Evolutionary conservation across 2,797 vertebrate genomes (phyloP).

Genomic region (Cetoscarus ocellatus): DNA sequence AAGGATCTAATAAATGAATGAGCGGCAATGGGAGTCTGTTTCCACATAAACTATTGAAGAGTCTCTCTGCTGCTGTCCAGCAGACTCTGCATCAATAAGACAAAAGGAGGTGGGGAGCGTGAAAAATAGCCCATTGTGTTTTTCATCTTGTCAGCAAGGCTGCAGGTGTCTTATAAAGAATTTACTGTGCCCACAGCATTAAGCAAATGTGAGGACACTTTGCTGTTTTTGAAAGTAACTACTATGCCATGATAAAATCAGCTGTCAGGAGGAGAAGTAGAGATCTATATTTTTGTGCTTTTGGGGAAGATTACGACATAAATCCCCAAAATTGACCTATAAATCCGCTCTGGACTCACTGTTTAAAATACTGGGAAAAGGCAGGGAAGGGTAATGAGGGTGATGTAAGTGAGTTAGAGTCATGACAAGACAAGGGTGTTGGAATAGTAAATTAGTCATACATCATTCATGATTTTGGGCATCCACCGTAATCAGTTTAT

Average conservation of each 20-base stretch:
- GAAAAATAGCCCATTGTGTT: constrained; percentile 58
- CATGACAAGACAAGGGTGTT: background rate
- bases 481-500: background rate
- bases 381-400: background rate
- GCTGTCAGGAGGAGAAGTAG: constrained; percentile 46
- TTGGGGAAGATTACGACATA: constrained; percentile 72
- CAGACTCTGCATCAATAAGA: constrained; percentile 63
- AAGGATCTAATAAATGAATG: constrained; percentile 60
- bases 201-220: constrained; percentile 60
- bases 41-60: constrained; percentile 70
- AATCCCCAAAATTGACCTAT: constrained; percentile 70
- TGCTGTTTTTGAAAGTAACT: constrained; percentile 51
- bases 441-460: background rate
- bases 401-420: background rate
- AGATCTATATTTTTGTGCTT: constrained; percentile 73
- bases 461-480: constrained; percentile 9
- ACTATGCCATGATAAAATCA: constrained; percentile 58
- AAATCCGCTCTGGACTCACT: constrained; percentile 51
- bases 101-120: constrained; percentile 52
- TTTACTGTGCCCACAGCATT: constrained; percentile 58
- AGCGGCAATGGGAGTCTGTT: constrained; percentile 40
- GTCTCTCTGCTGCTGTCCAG: constrained; percentile 49
- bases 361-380: constrained; percentile 35
- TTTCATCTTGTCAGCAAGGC: constrained; percentile 62
- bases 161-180: constrained; percentile 70